These are phyloP conservation scores for Megalurothrips usitatus DNA, from an alignment of 2,888 invertebrate species.

Conservation along the genomic window DNA sequence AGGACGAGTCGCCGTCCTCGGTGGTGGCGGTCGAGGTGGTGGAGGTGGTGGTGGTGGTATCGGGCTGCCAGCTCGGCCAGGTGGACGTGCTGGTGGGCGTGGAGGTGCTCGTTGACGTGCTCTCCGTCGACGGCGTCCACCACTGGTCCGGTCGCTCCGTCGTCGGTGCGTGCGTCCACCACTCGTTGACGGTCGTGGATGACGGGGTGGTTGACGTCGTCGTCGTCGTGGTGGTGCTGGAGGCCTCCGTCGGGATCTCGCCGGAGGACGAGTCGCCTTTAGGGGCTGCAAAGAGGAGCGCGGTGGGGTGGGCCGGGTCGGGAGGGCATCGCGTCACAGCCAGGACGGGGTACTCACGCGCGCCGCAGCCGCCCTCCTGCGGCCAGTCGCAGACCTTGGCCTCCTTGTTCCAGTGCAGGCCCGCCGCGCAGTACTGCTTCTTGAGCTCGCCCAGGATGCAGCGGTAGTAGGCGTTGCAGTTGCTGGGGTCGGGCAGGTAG, in stretches of 20 bases:
- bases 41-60: constrained; percentile 31
- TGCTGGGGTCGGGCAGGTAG: constrained; percentile 57
- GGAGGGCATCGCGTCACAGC: no score
- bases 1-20: constrained; percentile 27
- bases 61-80: constrained; percentile 40
- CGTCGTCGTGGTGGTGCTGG: constrained; percentile 30
- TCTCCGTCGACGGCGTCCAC: constrained; percentile 37
- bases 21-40: constrained; percentile 36
- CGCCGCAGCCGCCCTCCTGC: constrained; percentile 61
- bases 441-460: constrained; percentile 68
- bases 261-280: no score
- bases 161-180: constrained; percentile 41
- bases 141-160: constrained; percentile 40
- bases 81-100: constrained; percentile 33
- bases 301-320: constrained; percentile 31
- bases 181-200: constrained; percentile 43
- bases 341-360: constrained; percentile 34
- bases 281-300: no score
- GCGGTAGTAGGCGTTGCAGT: constrained; percentile 71
- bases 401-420: constrained; percentile 71
- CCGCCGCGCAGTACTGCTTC: constrained; percentile 71
- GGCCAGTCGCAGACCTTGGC: constrained; percentile 78
- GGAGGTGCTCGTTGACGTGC: constrained; percentile 9
- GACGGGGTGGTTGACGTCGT: constrained; percentile 43
- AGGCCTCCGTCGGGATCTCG: constrained; percentile 28